Evolutionary conservation across 2,113 vertebrate genomes (phyloP), one percentile per base, ranked within the genome.

Genomic region (Dolichotis patagonum): DNA sequence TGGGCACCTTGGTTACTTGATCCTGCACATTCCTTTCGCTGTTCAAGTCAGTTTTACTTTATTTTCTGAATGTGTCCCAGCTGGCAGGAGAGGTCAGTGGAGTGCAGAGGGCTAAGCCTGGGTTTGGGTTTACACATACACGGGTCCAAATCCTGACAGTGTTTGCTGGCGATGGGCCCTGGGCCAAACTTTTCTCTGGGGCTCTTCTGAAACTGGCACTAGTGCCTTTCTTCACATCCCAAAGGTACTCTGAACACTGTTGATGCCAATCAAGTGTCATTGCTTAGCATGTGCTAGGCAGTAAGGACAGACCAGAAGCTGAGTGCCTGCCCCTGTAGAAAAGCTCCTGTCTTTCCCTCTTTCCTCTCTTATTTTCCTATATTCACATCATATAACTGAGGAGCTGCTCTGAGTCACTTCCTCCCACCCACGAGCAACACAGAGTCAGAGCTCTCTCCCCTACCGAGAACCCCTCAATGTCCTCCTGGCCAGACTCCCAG

Each of bases 101-200:
- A 56, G 63, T 49, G 22, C 7, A 43, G 65, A 43, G 67, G 35
- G 35, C 11, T 20, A 14, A 84, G 46, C 30, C 85, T 52, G 65
- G 46, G 38, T 60, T 73, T 92, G 75, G 75, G 88, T 85, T 85
- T 12, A 60, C 28, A 65, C 38, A 60, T 28, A 75, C 17, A 58
- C 62, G 52, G 20, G 11, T 82, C 94, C 43, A 62, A 77, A 60
- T 81, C 24, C 80, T 46, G 65, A 49, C 16, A 32, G 41, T 22
- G 28, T 9, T 65, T 69, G n/a, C 0, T 16, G 35, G 38, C 58
- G 46, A 7, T 60, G 30, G 41, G 17, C 10, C 17, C 12, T 62
- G 58, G 77, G 17, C 86, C 98, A 96, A 26, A 35, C 62, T 69
- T 87, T 46, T 92, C 73, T 54, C 81, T 73, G 52, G 13, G 35